These are phyloP conservation scores for Adoxophyes honmai DNA, from an alignment of 1,140 invertebrate species.

Conservation along the genomic window DNA sequence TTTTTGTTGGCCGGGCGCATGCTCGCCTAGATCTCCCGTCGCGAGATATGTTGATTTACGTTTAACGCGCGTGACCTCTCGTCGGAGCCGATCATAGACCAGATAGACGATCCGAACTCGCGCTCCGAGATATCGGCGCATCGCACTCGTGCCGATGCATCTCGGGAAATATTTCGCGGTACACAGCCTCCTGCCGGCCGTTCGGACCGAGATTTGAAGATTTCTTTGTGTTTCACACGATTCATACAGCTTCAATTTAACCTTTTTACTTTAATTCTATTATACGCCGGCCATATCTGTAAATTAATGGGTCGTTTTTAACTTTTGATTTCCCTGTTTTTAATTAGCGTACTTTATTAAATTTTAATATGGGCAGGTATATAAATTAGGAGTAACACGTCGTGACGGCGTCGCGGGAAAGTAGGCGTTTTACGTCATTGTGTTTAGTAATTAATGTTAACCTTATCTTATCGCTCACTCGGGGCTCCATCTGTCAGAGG, in stretches of 20 bases:
- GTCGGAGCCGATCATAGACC: slow-evolving; percentile 68
- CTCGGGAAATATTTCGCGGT: slow-evolving; percentile 69
- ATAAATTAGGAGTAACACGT: slow-evolving; percentile 4
- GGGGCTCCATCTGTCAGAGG: neutral
- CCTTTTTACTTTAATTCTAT: no score
- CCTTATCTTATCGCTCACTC: neutral
- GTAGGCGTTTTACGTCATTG: slow-evolving; percentile 1
- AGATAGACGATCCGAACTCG: slow-evolving; percentile 72
- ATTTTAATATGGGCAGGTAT: neutral
- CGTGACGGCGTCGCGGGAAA: slow-evolving; percentile 11
- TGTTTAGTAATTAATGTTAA: slow-evolving; percentile 10
- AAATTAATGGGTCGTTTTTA: neutral
- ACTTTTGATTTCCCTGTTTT: neutral
- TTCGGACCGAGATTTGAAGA: slow-evolving; percentile 56
- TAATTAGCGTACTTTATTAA: slow-evolving; percentile 4
- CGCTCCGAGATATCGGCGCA: slow-evolving; percentile 64
- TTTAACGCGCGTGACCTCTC: slow-evolving; percentile 73
- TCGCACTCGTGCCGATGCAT: slow-evolving; percentile 70
- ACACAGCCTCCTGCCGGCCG: slow-evolving; percentile 50
- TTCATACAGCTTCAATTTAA: slow-evolving; percentile 29
- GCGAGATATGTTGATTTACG: slow-evolving; percentile 76
- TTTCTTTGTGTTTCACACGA: slow-evolving; percentile 71
- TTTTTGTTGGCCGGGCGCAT: slow-evolving; percentile 65
- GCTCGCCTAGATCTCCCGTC: slow-evolving; percentile 69
- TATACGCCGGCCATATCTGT: no score